Conservation (phyloP, 1,140 invertebrate species). For the Subanguina moxae region DNA sequence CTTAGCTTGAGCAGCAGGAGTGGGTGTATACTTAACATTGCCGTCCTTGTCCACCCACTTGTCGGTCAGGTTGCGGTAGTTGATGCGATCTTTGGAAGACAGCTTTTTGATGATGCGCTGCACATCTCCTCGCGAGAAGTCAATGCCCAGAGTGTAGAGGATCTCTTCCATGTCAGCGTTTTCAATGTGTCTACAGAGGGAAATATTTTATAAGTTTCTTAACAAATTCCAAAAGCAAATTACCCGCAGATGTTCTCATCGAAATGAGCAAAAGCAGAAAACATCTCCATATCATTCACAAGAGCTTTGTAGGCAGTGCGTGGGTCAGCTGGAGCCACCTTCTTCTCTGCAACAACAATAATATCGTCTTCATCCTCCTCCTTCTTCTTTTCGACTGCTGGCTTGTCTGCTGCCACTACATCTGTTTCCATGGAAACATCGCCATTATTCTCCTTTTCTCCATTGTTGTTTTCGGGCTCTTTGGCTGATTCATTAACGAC, state of each 20-base stretch:
- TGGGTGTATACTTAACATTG: slow-evolving; percentile 63
- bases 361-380: too few relatives aligned
- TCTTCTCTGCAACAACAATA: slow-evolving; percentile 31
- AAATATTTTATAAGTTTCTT: too few relatives aligned
- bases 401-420: too few relatives aligned
- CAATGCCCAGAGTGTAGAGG: slow-evolving; percentile 76
- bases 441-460: neutral
- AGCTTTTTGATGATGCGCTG: slow-evolving; percentile 75
- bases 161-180: slow-evolving; percentile 88
- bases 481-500: too few relatives aligned
- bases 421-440: slow-evolving; percentile 16
- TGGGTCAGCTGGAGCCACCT: slow-evolving; percentile 53
- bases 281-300: slow-evolving; percentile 72
- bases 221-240: slow-evolving; percentile 11
- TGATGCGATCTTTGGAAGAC: slow-evolving; percentile 68
- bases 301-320: slow-evolving; percentile 68
- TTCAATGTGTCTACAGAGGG: slow-evolving; percentile 70
- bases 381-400: slow-evolving; percentile 50
- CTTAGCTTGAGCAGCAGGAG: slow-evolving; percentile 52
- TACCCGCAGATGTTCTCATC: slow-evolving; percentile 76
- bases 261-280: slow-evolving; percentile 87
- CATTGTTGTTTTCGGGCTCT: neutral
- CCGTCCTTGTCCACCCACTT: slow-evolving; percentile 63
- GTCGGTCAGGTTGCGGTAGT: slow-evolving; percentile 76
- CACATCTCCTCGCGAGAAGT: slow-evolving; percentile 60